Conservation (phyloP, 2,888 invertebrate genomes). For the Gasteruption jaculator region DNA sequence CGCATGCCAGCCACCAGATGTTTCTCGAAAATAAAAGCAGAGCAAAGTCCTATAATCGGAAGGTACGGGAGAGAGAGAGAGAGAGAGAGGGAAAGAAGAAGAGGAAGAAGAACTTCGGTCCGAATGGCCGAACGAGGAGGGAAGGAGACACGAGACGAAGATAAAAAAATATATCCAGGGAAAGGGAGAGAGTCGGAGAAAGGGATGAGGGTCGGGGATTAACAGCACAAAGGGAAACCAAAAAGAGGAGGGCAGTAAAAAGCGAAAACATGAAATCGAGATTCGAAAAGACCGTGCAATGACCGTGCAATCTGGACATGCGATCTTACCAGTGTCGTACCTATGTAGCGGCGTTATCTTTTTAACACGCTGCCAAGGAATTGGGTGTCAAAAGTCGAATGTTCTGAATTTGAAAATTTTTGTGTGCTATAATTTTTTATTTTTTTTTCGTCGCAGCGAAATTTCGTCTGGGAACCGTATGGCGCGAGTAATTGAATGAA, state of each 20-base stretch:
- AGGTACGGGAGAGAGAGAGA: constrained; percentile 14
- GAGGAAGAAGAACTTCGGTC: constrained; percentile 8
- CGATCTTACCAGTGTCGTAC: constrained; percentile 29
- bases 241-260: constrained; percentile 25
- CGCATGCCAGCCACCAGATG: constrained; percentile 39
- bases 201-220: constrained; percentile 27
- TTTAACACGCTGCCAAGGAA: too few relatives aligned
- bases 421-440: too few relatives aligned
- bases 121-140: too few relatives aligned
- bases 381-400: too few relatives aligned
- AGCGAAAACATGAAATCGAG: constrained; percentile 33
- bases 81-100: constrained; percentile 15
- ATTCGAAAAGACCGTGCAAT: constrained; percentile 39
- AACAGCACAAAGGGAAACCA: constrained; percentile 37
- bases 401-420: too few relatives aligned
- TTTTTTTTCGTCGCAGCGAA: too few relatives aligned
- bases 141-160: constrained; percentile 6
- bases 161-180: constrained; percentile 1
- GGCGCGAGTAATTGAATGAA: too few relatives aligned
- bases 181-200: not conserved
- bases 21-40: constrained; percentile 39
- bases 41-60: constrained; percentile 6
- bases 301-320: constrained; percentile 37
- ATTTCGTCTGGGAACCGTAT: too few relatives aligned
- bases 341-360: too few relatives aligned